phyloP scores from a whole-genome alignment of 2,888 invertebrate species.

The Tanytarsus gracilentus region DNA sequence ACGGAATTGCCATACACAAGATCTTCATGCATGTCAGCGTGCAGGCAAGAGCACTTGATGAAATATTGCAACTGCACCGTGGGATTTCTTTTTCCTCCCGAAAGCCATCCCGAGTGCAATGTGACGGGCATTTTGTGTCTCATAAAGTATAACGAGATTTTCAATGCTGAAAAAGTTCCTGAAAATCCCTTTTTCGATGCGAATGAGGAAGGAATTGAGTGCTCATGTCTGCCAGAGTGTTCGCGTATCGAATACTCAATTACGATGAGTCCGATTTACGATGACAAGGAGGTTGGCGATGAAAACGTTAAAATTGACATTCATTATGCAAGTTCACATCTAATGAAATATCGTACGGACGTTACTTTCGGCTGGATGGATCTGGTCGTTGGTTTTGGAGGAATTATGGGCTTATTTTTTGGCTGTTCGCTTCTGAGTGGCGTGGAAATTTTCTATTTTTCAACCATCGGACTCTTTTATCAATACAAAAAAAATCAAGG shows the following conservation, averaged over 20 bases:
- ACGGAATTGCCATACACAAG: conserved; percentile 8
- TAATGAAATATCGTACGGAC: conserved; percentile 36
- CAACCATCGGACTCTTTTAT: conserved; percentile 2
- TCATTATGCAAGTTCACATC: conserved; percentile 34
- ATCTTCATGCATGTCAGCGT: conserved; percentile 20
- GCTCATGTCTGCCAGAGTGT: conserved; percentile 28
- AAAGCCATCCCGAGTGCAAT: conserved; percentile 19
- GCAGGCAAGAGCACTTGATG: conserved; percentile 14
- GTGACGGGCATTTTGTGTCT: conserved; percentile 11
- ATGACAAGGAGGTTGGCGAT: not conserved
- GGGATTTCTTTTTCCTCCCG: not conserved
- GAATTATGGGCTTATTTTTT: conserved; percentile 37
- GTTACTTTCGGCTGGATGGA: conserved; percentile 35
- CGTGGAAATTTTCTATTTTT: conserved; percentile 35
- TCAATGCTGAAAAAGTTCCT: conserved; percentile 18
- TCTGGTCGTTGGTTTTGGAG: conserved; percentile 37
- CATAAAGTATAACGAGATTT: conserved; percentile 8
- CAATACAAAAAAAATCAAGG: not conserved
- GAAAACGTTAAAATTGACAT: conserved; percentile 32
- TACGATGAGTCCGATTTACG: conserved; percentile 18
- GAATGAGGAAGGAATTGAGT: conserved; percentile 22
- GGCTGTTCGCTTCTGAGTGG: conserved; percentile 37
- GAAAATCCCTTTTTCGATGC: conserved; percentile 21
- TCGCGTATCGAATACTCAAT: conserved; percentile 14
- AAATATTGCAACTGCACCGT: conserved; percentile 7